Evolutionary conservation across 2,888 invertebrate genomes (phyloP), one percentile per base, ranked within the genome.

Genomic region (Cyaniris semiargus): DNA sequence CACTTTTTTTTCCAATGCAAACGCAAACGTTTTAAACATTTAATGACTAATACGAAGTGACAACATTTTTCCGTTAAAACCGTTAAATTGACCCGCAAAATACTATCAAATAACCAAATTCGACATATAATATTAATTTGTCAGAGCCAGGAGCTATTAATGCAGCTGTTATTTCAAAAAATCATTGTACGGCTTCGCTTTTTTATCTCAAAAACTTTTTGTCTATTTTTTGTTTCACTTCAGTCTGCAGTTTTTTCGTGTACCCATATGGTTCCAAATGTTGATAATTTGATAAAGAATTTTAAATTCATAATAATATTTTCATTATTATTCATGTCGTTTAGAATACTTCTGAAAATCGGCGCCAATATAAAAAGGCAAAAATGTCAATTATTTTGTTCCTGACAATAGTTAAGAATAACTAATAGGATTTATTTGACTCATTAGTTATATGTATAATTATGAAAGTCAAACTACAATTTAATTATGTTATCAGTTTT

Each of bases 171-270:
- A 27, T 74, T 74, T 53, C 23, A 23, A 53, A 71, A 72, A 74
- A 74, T 74, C 74, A 53, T 74, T 74, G 74, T 74, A 74, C 18
- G 74, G 74, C 74, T 74, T 74, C 74, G 18, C n/a, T 74, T 74
- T 72, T 74, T 74, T 74, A 74, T 53, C 48, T 23, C 18, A 1
- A 74, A 38, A 48, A 44, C 48, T 53, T 74, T 72, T 72, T 72
- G 21, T 38, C 38, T 4, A 38, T 72, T 72, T 72, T 66, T 66
- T 66, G 60, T 23, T 23, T 60, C 13, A 66, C 27, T 66, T 66
- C 27, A 66, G 66, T 66, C 66, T 66, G 15, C 27, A 27, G 27
- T 66, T 31, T 66, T 66, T 44, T 66, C 6, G 31, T 27, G 27
- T 66, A 48, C 76, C 76, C 70, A 76, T 76, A 76, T 76, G 70